These are phyloP conservation scores for Monopis laevigella DNA, from an alignment of 2,888 invertebrate genomes.

Conservation along the genomic window DNA sequence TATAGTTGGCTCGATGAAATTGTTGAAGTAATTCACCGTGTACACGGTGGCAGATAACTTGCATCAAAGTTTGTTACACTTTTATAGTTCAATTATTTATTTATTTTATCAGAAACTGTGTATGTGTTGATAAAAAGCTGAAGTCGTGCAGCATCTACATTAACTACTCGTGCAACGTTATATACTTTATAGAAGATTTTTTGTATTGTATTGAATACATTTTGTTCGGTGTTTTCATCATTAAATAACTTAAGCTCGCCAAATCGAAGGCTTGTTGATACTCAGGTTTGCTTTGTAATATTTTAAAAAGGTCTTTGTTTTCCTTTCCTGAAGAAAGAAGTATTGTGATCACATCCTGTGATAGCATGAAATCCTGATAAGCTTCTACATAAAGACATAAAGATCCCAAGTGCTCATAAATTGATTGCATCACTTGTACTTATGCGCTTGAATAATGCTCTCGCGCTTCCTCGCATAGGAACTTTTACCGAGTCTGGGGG, in stretches of 20 bases:
- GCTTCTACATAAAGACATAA: constrained; percentile 1
- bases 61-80: too few species aligned
- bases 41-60: too few species aligned
- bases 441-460: background rate
- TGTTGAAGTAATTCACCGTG: too few species aligned
- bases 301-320: constrained; percentile 1
- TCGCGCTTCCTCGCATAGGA: background rate
- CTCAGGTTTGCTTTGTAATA: background rate
- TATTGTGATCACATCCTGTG: background rate
- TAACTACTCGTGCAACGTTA: background rate
- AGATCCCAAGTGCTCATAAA: background rate
- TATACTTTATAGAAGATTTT: background rate
- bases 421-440: background rate
- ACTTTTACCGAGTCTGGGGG: background rate
- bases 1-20: too few species aligned
- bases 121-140: background rate
- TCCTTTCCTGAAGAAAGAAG: constrained; percentile 4
- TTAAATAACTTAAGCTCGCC: background rate
- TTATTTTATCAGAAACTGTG: constrained; percentile 1
- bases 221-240: background rate
- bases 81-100: constrained; percentile 1
- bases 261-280: background rate
- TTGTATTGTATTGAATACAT: background rate
- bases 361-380: constrained; percentile 5
- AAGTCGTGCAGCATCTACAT: constrained; percentile 1